These are phyloP conservation scores for Megaceryle maxima DNA, from an alignment of 2,113 vertebrate species.

Conservation along the genomic window DNA sequence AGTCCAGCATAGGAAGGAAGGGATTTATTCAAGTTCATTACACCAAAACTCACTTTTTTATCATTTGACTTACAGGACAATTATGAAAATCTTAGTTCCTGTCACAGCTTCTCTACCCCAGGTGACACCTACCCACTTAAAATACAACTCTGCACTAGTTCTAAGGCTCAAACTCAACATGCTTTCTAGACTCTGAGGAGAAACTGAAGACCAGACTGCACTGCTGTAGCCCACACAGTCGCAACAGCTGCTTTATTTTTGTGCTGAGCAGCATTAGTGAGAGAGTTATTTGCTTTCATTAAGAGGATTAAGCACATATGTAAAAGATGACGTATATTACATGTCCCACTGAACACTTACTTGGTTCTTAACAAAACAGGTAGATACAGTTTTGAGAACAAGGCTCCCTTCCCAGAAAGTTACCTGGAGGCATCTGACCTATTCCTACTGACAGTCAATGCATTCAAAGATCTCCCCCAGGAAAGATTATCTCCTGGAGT, in stretches of 20 bases:
- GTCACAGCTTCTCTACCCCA: not conserved
- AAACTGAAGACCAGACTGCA: not conserved
- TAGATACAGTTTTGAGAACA: not conserved
- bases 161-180: not conserved
- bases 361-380: not conserved
- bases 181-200: not conserved
- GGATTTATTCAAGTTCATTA: not conserved
- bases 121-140: not conserved
- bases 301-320: not conserved
- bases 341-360: not conserved
- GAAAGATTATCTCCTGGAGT: not conserved
- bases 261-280: not conserved
- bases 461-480: not conserved
- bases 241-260: conserved; percentile 31
- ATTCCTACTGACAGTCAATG: not conserved
- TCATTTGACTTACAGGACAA: not conserved
- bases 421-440: conserved; percentile 11
- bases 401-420: not conserved
- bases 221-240: not conserved
- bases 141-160: not conserved
- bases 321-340: not conserved
- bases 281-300: not conserved
- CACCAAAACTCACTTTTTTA: not conserved
- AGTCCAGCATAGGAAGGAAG: not conserved
- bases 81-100: not conserved